Conservation (phyloP, 2,888 invertebrate genomes). For the Cephus rjabovi region DNA sequence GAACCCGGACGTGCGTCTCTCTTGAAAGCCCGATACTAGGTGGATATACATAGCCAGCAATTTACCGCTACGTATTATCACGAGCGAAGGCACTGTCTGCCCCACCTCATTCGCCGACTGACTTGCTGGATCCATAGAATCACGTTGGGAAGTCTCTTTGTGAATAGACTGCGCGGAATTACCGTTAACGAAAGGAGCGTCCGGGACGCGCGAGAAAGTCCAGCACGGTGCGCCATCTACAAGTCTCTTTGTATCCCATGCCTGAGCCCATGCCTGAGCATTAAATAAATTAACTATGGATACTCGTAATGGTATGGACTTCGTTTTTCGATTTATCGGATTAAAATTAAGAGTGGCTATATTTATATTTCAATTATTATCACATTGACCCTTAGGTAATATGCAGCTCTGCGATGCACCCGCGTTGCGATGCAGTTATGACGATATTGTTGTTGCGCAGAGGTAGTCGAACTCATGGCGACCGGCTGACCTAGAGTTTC, state of each 20-base stretch:
- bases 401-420: background rate
- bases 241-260: background rate
- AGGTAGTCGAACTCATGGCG: conserved; percentile 43
- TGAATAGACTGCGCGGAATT: background rate
- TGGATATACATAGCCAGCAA: conserved; percentile 18
- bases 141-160: background rate
- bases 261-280: too few relatives aligned
- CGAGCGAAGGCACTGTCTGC: conserved; percentile 25
- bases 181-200: conserved; percentile 14
- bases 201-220: background rate
- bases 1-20: conserved; percentile 41
- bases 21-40: conserved; percentile 11
- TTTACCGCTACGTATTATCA: conserved; percentile 48
- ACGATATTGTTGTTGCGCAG: conserved; percentile 15
- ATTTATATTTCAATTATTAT: background rate
- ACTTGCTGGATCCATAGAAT: background rate
- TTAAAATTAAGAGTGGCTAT: background rate
- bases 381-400: background rate
- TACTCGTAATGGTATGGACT: background rate
- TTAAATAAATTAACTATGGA: background rate
- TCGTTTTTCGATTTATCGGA: background rate
- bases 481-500: conserved; percentile 52
- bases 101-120: background rate
- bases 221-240: background rate
- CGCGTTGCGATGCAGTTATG: background rate